phyloP scores from a whole-genome alignment of 2,113 vertebrate genomes.

The Ammospiza nelsoni region DNA sequence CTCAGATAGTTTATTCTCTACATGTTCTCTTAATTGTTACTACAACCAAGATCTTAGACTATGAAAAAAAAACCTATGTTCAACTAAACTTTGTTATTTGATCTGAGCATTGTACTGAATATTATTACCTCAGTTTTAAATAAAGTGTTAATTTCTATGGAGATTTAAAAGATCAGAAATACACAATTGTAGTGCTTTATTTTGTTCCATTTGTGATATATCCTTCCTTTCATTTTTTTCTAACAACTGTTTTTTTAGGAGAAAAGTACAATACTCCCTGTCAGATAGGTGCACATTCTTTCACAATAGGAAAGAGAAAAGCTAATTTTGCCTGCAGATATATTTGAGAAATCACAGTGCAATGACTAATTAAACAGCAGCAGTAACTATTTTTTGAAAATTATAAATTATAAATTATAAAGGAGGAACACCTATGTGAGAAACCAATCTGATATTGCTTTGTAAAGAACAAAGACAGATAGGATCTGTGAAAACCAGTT shows the following conservation, averaged over 20 bases:
- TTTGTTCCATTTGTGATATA: background rate
- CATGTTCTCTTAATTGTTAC: background rate
- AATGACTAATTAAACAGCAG: background rate
- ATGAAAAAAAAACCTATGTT: background rate
- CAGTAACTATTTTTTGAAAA: background rate
- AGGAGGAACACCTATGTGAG: background rate
- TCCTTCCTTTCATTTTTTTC: background rate
- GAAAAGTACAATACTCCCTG: background rate
- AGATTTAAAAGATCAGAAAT: background rate
- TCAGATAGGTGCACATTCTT: background rate
- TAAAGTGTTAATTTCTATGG: background rate
- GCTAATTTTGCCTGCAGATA: background rate
- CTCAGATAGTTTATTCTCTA: background rate
- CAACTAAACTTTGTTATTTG: background rate
- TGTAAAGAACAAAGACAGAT: background rate
- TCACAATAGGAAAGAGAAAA: background rate
- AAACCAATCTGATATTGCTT: background rate
- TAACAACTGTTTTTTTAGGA: background rate
- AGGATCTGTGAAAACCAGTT: background rate
- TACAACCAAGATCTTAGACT: background rate
- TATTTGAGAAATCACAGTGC: background rate
- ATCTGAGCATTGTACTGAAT: background rate
- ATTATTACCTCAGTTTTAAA: background rate
- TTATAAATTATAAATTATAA: background rate
- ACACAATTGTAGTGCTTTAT: background rate